Percentiles rank a stretch among this genome's conserved stretches.
Conservation (phyloP, 1,140 invertebrate species). For the Trichogramma pretiosum region DNA sequence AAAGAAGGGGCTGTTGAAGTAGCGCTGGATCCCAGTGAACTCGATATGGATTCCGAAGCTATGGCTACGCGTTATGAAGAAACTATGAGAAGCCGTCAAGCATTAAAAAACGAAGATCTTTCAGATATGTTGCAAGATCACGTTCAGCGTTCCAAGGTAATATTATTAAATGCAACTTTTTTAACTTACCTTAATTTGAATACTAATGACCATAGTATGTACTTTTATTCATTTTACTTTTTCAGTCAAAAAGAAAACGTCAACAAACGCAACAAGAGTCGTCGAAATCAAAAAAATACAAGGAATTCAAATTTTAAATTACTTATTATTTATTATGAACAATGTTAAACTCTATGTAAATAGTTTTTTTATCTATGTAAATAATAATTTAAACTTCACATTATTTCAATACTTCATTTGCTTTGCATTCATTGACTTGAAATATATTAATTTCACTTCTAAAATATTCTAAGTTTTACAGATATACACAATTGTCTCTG, state of each 20-base stretch:
- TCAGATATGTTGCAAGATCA: slow-evolving; percentile 98
- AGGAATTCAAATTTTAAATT: slow-evolving; percentile 92
- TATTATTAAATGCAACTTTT: slow-evolving; percentile 1
- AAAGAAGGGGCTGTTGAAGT: slow-evolving; percentile 77
- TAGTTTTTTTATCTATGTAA: neutral
- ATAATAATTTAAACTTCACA: too few relatives aligned
- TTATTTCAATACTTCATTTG: too few relatives aligned
- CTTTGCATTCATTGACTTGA: too few relatives aligned
- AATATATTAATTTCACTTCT: too few relatives aligned
- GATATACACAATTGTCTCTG: neutral
- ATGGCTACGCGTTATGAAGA: slow-evolving; percentile 97
- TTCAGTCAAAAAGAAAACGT: slow-evolving; percentile 83
- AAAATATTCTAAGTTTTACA: too few relatives aligned
- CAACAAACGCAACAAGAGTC: slow-evolving; percentile 80
- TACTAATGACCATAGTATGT: too few relatives aligned
- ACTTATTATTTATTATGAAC: too few relatives aligned
- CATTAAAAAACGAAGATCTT: slow-evolving; percentile 85
- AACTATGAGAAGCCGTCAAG: slow-evolving; percentile 85
- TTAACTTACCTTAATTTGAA: too few relatives aligned
- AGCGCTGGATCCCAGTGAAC: slow-evolving; percentile 91
- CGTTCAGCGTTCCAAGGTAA: slow-evolving; percentile 86
- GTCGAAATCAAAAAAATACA: slow-evolving; percentile 91
- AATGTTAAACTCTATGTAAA: too few relatives aligned
- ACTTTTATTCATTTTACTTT: slow-evolving; percentile 51
- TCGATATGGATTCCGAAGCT: slow-evolving; percentile 90